Evolutionary conservation across 2,888 invertebrate species (phyloP).

Genomic region (Kuschelorhynchus macadamiae): DNA sequence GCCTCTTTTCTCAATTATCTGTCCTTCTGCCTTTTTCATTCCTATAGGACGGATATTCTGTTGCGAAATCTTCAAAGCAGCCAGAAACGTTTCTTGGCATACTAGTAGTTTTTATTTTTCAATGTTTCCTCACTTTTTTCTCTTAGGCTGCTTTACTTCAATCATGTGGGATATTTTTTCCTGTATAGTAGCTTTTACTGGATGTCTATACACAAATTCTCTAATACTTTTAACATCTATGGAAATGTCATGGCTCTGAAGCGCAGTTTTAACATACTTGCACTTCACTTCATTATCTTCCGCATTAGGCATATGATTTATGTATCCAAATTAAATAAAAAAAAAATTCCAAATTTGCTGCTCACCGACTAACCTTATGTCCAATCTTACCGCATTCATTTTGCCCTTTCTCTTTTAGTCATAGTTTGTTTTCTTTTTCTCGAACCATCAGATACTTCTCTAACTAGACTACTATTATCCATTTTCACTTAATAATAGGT

Average conservation of each 20-base stretch:
- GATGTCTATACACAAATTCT: conserved; percentile 8
- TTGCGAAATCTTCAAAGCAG: conserved; percentile 15
- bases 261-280: conserved; percentile 13
- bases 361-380: conserved; percentile 9
- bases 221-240: conserved; percentile 18
- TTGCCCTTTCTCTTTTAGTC: conserved; percentile 11
- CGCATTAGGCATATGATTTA: conserved; percentile 17
- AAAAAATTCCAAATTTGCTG: conserved; percentile 6
- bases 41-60: conserved; percentile 16
- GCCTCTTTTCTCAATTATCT: conserved; percentile 17
- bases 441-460: conserved; percentile 4
- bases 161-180: conserved; percentile 14
- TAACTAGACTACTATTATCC: conserved; percentile 18
- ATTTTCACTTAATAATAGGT: conserved; percentile 3
- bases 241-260: conserved; percentile 13
- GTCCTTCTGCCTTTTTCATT: conserved; percentile 16
- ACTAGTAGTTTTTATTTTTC: conserved; percentile 14
- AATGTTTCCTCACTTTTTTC: conserved; percentile 10
- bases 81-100: conserved; percentile 13
- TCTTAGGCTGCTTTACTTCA: conserved; percentile 4
- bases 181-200: conserved; percentile 1
- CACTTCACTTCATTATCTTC: conserved; percentile 12
- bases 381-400: conserved; percentile 17
- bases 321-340: conserved; percentile 5
- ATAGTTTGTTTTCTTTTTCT: conserved; percentile 8